Base-by-base conservation (phyloP, 2,113 vertebrate genomes). In the Formicarius rufipectus region DNA sequence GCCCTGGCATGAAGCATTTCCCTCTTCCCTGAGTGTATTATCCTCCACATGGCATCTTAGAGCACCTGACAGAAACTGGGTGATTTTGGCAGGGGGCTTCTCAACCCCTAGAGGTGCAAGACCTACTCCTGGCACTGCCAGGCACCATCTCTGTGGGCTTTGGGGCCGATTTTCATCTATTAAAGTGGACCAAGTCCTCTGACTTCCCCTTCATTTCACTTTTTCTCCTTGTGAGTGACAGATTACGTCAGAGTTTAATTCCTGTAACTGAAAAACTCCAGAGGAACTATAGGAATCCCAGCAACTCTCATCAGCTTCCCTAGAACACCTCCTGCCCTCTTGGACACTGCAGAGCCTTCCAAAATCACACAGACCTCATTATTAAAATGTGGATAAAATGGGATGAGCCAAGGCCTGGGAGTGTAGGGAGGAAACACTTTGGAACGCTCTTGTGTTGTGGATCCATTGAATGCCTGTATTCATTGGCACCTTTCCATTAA, bases 21-120 rank as follows among this genome's bases (percentile, higher is more conserved):
- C 66, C 24, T 59, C 45, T 50, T 45, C 25, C n/a, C 66, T 0
- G 4, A 11, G 4, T 35, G 35, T 8, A 12, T 49, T 12, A 4
- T 5, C 58, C 31, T 16, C 15, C 3, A 16, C 3, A 0, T 0
- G 6, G n/a, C 49, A 30, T 9, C 27, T 69, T 5, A 4, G 37
- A 68, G 47, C 15, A 9, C 52, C 66, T 7, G 39, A 50, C 49
- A 64, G 52, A 45, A 10, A 12, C 2, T 0, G 1, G 39, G 28
- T 20, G n/a, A 7, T 44, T 79, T 10, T 1, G 60, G 42, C 14
- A n/a, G n/a, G 58, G 58, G 6, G 5, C 25, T 86, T 21, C n/a
- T 33, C 49, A 49, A 25, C 45, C 11, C 53, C 52, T 14, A 10
- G n/a, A 63, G 27, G n/a, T 19, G 19, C 6, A 10, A 13, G 35